These are phyloP conservation scores for Heliconius congener DNA, from an alignment of 1,140 invertebrate species.

Conservation along the genomic window DNA sequence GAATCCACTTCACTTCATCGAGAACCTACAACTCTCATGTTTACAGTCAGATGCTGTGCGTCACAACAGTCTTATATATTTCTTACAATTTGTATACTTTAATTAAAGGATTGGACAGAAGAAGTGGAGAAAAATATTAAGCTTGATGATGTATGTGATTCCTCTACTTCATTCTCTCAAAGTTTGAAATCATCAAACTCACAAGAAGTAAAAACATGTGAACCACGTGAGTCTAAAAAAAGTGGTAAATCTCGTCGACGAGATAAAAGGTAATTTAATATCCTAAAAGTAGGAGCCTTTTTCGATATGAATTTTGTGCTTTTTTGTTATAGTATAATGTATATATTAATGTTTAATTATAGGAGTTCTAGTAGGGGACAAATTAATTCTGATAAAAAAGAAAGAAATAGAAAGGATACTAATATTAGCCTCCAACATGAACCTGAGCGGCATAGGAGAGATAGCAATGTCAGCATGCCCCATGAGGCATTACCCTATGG, in stretches of 20 bases:
- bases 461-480: conserved; percentile 69
- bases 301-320: neutral
- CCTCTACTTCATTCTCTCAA: conserved; percentile 67
- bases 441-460: conserved; percentile 59
- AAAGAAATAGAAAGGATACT: conserved; percentile 66
- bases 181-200: conserved; percentile 47
- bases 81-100: conserved; percentile 17
- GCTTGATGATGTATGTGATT: conserved; percentile 66
- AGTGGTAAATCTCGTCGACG: conserved; percentile 57
- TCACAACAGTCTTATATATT: too few relatives aligned
- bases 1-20: too few relatives aligned
- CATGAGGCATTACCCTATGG: conserved; percentile 55
- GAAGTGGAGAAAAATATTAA: conserved; percentile 77
- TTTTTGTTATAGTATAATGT: neutral
- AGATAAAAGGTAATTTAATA: conserved; percentile 59
- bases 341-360: conserved; percentile 5
- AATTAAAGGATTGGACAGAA: conserved; percentile 73
- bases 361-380: conserved; percentile 73
- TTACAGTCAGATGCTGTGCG: too few relatives aligned
- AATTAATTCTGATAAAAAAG: conserved; percentile 67
- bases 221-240: conserved; percentile 60
- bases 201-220: conserved; percentile 54
- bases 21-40: too few relatives aligned
- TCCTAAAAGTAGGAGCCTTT: neutral
- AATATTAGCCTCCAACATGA: conserved; percentile 65